These are phyloP conservation scores for Rhopilema esculentum DNA, from an alignment of 30 jellyfish, hydroid and myxozoan species.

Conservation along the genomic window DNA sequence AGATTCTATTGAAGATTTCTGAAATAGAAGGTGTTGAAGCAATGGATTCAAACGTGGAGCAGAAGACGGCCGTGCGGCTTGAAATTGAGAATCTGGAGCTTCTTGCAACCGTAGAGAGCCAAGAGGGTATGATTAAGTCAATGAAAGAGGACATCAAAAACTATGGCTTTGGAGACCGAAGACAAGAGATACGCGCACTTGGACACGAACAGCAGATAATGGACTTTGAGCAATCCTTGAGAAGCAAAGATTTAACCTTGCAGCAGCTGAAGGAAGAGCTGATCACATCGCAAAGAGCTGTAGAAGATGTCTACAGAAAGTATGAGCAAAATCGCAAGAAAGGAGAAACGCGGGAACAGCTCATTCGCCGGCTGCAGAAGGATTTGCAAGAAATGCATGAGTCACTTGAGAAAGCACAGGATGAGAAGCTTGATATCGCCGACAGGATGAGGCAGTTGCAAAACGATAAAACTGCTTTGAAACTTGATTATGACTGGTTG, in stretches of 20 bases:
- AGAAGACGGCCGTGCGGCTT: conserved; percentile 73
- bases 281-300: conserved; percentile 66
- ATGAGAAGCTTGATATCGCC: conserved; percentile 81
- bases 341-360: conserved; percentile 79
- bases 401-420: conserved; percentile 86
- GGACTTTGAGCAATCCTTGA: conserved; percentile 85
- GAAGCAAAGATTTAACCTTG: conserved; percentile 84
- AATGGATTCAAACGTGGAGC: conserved; percentile 57
- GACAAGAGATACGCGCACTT: conserved; percentile 72
- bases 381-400: conserved; percentile 85
- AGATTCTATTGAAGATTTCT: background rate
- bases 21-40: background rate
- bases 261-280: conserved; percentile 88
- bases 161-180: conserved; percentile 66
- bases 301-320: conserved; percentile 89
- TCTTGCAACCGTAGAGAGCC: conserved; percentile 95
- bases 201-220: conserved; percentile 89
- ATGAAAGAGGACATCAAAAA: conserved; percentile 84
- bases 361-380: conserved; percentile 83
- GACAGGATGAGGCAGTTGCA: conserved; percentile 95
- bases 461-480: conserved; percentile 86
- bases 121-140: conserved; percentile 82
- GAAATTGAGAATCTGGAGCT: conserved; percentile 92
- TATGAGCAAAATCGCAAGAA: conserved; percentile 86
- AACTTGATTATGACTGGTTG: conserved; percentile 90